Evolutionary conservation across 1,140 invertebrate species (phyloP).

Genomic region (Trypoxylus dichotomus): DNA sequence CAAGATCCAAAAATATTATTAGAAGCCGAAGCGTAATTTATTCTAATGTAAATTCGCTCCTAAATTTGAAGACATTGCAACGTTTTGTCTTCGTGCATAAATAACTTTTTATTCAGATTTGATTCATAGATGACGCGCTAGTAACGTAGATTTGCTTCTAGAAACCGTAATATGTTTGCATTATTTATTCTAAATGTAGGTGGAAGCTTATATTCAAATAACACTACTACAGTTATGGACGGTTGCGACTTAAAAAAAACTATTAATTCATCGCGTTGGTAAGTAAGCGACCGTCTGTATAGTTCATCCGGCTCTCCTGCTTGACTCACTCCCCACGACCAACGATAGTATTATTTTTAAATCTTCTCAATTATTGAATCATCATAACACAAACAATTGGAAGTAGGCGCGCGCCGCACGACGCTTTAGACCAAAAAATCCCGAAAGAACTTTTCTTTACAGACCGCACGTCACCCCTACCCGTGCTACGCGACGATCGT

Average conservation of each 20-base stretch:
- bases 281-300: neutral
- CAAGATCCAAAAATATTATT: too few relatives aligned
- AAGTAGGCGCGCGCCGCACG: neutral
- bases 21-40: too few relatives aligned
- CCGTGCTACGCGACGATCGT: neutral
- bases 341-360: constrained; percentile 21
- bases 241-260: too few relatives aligned
- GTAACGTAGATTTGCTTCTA: neutral
- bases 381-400: constrained; percentile 30
- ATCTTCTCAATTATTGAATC: constrained; percentile 23
- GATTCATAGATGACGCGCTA: neutral
- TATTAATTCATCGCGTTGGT: constrained; percentile 26
- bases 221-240: too few relatives aligned
- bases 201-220: neutral
- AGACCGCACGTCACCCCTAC: constrained; percentile 19
- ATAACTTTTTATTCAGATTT: neutral
- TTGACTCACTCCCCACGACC: neutral
- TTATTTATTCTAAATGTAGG: neutral
- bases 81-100: neutral
- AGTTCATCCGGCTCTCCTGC: neutral
- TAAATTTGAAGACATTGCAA: too few relatives aligned
- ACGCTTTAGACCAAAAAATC: neutral
- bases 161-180: neutral
- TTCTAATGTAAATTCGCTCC: too few relatives aligned
- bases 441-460: neutral